Evolutionary conservation across 1,140 invertebrate species (phyloP).

Genomic region (Conopomorpha cramerella): DNA sequence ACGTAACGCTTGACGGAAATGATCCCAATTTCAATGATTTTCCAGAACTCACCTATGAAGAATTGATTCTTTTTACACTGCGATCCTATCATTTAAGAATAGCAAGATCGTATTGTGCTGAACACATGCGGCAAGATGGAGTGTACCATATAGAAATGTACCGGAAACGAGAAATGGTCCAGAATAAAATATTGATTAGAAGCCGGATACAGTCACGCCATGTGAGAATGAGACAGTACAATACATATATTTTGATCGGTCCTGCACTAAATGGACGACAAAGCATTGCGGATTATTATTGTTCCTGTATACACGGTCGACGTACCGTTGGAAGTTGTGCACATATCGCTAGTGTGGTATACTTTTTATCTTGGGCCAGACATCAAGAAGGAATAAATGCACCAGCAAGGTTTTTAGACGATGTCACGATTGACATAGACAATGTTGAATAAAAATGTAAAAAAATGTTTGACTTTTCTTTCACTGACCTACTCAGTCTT

Average conservation of each 20-base stretch:
- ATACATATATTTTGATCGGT: constrained; percentile 10
- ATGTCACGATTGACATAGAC: too few relatives aligned
- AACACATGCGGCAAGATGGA: constrained; percentile 10
- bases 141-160: constrained; percentile 9
- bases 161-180: too few relatives aligned
- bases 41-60: constrained; percentile 9
- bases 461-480: too few relatives aligned
- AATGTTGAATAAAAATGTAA: too few relatives aligned
- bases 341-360: constrained; percentile 6
- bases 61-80: constrained; percentile 12
- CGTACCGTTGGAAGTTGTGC: constrained; percentile 7
- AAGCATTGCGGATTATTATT: too few relatives aligned
- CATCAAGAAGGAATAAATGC: too few relatives aligned
- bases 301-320: constrained; percentile 8
- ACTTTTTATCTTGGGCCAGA: too few relatives aligned
- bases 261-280: constrained; percentile 4
- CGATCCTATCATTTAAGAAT: constrained; percentile 13
- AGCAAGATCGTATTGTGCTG: constrained; percentile 11
- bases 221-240: constrained; percentile 5
- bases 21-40: constrained; percentile 7
- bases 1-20: constrained; percentile 2
- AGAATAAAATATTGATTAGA: constrained; percentile 10
- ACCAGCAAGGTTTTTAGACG: too few relatives aligned
- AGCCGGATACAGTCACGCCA: constrained; percentile 10
- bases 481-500: too few relatives aligned